Percentiles rank a stretch among this genome's conserved stretches.
Evolutionary conservation across 2,797 vertebrate genomes (phyloP).

Genomic region (Nyctibius grandis): DNA sequence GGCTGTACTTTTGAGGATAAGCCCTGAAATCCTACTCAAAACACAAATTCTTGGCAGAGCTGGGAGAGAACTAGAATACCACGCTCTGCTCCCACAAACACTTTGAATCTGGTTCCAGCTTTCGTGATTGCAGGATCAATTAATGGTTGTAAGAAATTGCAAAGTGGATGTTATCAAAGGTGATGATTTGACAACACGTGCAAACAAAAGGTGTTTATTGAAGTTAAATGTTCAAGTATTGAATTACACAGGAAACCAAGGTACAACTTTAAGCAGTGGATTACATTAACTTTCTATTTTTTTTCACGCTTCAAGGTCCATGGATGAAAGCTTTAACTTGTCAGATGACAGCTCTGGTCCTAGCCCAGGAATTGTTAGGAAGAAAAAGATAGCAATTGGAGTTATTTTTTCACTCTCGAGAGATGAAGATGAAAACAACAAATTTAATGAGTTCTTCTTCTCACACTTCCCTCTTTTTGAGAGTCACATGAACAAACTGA

Average conservation of each 20-base stretch:
- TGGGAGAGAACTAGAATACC: neutral
- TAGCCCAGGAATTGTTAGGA: constrained; percentile 87
- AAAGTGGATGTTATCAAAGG: neutral
- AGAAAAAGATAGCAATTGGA: constrained; percentile 98
- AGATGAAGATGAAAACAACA: constrained; percentile 88
- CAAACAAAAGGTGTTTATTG: neutral
- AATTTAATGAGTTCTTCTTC: constrained; percentile 98
- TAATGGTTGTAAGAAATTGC: neutral
- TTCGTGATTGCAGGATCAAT: neutral
- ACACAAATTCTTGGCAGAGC: neutral
- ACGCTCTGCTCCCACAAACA: neutral
- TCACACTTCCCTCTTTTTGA: constrained; percentile 99
- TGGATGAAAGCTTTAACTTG: constrained; percentile 98
- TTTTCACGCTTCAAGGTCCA: constrained; percentile 79
- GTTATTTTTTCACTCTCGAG: constrained; percentile 93
- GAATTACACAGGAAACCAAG: neutral
- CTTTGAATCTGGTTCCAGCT: neutral
- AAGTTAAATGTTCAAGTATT: neutral
- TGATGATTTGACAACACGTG: neutral
- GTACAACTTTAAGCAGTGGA: neutral
- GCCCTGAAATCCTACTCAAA: neutral
- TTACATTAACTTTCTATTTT: constrained; percentile 27
- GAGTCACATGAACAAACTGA: constrained; percentile 99
- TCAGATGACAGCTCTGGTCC: constrained; percentile 92
- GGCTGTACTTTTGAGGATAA: neutral